Conservation (phyloP, 2,113 vertebrate species). For the Ornithorhynchus anatinus region DNA sequence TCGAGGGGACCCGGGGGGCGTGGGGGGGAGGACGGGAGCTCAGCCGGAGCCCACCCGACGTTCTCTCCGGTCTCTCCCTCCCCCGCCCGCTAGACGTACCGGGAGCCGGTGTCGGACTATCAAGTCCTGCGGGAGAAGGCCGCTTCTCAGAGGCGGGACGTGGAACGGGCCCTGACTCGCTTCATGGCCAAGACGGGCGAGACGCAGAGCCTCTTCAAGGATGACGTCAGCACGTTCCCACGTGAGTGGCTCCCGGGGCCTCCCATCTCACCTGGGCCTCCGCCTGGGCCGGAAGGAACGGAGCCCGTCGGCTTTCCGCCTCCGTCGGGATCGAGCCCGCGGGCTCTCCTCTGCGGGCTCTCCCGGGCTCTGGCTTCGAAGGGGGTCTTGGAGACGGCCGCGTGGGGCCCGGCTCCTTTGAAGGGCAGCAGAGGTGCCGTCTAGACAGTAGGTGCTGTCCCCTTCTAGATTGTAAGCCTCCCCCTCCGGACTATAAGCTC, state of each 20-base stretch:
- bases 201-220: slow-evolving; percentile 95
- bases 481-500: no score
- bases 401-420: no score
- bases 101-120: slow-evolving; percentile 93
- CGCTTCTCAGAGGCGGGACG: slow-evolving; percentile 90
- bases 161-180: slow-evolving; percentile 93
- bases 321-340: no score
- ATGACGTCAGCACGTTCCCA: slow-evolving; percentile 92
- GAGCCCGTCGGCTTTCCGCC: background rate
- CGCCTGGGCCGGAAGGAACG: background rate
- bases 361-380: no score
- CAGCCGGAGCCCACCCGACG: accelerated
- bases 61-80: background rate
- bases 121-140: slow-evolving; percentile 95
- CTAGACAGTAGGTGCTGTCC: no score
- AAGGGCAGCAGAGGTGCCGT: no score
- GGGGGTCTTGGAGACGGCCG: no score
- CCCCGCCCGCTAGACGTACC: slow-evolving; percentile 79
- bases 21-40: accelerated
- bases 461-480: no score
- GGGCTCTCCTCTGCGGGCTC: no score
- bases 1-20: background rate
- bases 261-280: background rate
- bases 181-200: slow-evolving; percentile 99
- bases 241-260: slow-evolving; percentile 66